phyloP scores from a whole-genome alignment of 2,888 invertebrate species.

The Caenorhabditis auriculariae region DNA sequence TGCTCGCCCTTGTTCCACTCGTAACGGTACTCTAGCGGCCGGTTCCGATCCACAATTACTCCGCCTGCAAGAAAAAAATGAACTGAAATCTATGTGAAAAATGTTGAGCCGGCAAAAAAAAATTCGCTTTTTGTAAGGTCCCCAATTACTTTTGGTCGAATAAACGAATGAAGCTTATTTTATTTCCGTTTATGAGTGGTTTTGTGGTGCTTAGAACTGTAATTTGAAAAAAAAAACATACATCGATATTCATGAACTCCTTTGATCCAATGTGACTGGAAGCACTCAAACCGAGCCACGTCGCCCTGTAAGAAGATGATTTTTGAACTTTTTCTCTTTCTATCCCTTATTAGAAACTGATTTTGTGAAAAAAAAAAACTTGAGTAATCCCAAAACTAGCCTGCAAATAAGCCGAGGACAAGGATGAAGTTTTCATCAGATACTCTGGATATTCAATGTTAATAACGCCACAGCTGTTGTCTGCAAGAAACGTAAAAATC shows the following conservation, averaged over 20 bases:
- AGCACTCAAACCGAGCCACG: constrained; percentile 51
- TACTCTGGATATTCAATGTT: constrained; percentile 61
- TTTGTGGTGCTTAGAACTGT: too few species aligned
- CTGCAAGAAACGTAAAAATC: constrained; percentile 27
- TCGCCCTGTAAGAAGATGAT: too few species aligned
- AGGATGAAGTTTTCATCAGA: constrained; percentile 49
- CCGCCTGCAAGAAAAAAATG: constrained; percentile 21
- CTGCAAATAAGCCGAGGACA: constrained; percentile 42
- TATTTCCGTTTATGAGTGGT: too few species aligned
- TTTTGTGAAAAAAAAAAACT: too few species aligned
- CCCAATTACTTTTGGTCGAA: not conserved
- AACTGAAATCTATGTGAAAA: not conserved
- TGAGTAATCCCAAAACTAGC: too few species aligned
- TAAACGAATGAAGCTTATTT: too few species aligned
- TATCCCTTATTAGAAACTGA: too few species aligned
- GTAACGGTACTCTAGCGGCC: constrained; percentile 49
- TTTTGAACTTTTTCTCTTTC: too few species aligned
- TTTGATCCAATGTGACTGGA: constrained; percentile 53
- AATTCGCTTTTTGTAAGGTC: not conserved
- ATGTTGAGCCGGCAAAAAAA: too few species aligned
- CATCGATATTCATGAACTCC: constrained; percentile 49
- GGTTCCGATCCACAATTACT: constrained; percentile 53
- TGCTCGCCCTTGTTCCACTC: constrained; percentile 62
- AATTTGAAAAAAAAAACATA: too few species aligned
- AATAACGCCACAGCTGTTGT: constrained; percentile 61